Conservation (phyloP, 2,113 vertebrate species). For the Percina caprodes region DNA sequence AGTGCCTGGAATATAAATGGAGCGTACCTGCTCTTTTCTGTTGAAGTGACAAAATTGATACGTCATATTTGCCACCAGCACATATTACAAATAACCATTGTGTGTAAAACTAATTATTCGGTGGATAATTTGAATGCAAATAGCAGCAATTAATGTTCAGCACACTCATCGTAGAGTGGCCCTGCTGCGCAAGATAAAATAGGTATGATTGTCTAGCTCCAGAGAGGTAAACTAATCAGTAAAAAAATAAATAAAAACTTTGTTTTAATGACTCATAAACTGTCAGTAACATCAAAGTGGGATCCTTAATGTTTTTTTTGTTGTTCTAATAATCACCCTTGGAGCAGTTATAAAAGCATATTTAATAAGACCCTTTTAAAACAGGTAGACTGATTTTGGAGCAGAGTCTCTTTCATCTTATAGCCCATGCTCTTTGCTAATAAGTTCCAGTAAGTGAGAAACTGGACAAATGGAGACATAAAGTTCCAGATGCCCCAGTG, state of each 20-base stretch:
- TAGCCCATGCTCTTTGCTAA: conserved; percentile 34
- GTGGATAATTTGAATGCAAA: conserved; percentile 72
- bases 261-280: conserved; percentile 67
- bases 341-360: conserved; percentile 64
- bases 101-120: conserved; percentile 63
- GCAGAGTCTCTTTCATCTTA: conserved; percentile 57
- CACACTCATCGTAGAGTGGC: conserved; percentile 31
- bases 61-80: neutral
- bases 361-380: conserved; percentile 68
- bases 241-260: conserved; percentile 16
- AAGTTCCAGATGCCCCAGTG: conserved; percentile 43
- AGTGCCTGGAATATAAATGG: conserved; percentile 34
- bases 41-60: conserved; percentile 32
- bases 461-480: conserved; percentile 54
- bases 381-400: conserved; percentile 39
- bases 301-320: conserved; percentile 38
- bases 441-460: conserved; percentile 54
- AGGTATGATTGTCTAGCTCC: conserved; percentile 47
- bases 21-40: conserved; percentile 13
- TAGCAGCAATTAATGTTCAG: conserved; percentile 63
- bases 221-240: conserved; percentile 69
- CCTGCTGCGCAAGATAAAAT: conserved; percentile 57
- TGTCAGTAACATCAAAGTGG: conserved; percentile 66
- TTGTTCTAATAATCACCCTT: conserved; percentile 53
- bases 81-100: conserved; percentile 24